Percentiles rank a stretch among this genome's conserved stretches.
These are phyloP conservation scores for Ceratosolen fusciceps DNA, from an alignment of 1,140 invertebrate genomes.

Conservation along the genomic window DNA sequence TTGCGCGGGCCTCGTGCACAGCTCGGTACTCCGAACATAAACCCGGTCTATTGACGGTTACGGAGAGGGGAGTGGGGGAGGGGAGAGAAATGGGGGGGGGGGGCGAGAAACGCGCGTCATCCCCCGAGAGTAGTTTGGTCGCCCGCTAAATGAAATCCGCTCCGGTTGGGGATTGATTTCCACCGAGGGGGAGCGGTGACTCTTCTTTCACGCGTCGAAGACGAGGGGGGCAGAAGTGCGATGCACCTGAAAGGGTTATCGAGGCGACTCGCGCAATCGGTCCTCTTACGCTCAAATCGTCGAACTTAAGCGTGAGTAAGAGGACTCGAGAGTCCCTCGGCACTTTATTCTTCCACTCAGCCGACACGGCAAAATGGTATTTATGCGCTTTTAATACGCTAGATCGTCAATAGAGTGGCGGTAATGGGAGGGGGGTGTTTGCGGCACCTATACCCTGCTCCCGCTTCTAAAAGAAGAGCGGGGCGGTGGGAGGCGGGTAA, in stretches of 20 bases:
- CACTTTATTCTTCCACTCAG: too few relatives aligned
- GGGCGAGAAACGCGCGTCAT: not conserved
- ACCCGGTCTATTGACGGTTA: too few relatives aligned
- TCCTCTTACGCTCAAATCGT: too few relatives aligned
- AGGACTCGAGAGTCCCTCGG: too few relatives aligned
- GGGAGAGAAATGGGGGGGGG: not conserved
- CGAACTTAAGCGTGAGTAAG: too few relatives aligned
- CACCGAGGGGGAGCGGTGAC: not conserved
- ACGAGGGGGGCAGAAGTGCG: not conserved
- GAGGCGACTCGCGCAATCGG: not conserved
- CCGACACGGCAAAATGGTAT: not conserved
- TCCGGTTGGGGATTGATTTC: constrained; percentile 33
- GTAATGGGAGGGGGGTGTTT: too few relatives aligned
- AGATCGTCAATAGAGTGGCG: not conserved
- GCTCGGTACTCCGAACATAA: too few relatives aligned
- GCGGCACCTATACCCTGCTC: too few relatives aligned
- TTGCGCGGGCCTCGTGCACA: not conserved
- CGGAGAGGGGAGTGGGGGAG: not conserved
- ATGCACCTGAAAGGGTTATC: not conserved
- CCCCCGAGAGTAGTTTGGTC: not conserved
- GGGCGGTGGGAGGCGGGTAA: too few relatives aligned
- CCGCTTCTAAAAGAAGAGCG: too few relatives aligned
- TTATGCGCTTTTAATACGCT: not conserved
- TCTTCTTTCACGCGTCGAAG: not conserved
- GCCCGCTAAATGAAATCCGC: constrained; percentile 16